phyloP scores from a whole-genome alignment of 2,113 vertebrate species.

The Eretmochelys imbricata region DNA sequence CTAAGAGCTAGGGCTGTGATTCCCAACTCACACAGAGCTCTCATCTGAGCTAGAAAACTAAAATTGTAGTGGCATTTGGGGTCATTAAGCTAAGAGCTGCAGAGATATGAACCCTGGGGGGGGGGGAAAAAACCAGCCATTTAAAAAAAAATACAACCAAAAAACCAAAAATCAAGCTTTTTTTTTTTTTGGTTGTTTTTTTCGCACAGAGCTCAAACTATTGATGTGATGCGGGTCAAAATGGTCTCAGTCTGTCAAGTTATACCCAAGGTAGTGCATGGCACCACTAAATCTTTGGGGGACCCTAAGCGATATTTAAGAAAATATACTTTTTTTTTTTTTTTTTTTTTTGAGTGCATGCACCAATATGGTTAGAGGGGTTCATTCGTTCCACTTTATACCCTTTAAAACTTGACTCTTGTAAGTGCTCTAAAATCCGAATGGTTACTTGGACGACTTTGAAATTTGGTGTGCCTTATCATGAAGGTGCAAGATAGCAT shows the following conservation, averaged over 20 bases:
- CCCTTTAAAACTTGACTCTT: neutral
- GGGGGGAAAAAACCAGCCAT: neutral
- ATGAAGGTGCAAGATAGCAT: neutral
- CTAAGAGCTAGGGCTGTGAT: neutral
- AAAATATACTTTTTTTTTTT: neutral
- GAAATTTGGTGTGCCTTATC: neutral
- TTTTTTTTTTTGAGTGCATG: neutral
- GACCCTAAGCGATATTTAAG: neutral
- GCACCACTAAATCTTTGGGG: neutral
- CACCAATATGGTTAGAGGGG: neutral
- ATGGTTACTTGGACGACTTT: neutral
- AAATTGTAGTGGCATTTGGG: neutral
- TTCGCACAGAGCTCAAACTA: neutral
- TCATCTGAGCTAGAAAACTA: neutral
- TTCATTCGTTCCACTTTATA: neutral
- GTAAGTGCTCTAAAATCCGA: neutral
- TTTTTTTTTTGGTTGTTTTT: neutral
- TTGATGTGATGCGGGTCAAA: neutral
- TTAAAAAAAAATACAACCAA: neutral
- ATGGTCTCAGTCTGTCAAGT: neutral
- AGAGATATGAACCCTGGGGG: neutral
- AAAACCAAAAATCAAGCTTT: neutral
- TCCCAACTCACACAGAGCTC: neutral
- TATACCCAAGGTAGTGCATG: neutral
- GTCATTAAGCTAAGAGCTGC: neutral